Evolutionary conservation across 2,797 vertebrate species (phyloP).

Genomic region (Sebastes nivosus): DNA sequence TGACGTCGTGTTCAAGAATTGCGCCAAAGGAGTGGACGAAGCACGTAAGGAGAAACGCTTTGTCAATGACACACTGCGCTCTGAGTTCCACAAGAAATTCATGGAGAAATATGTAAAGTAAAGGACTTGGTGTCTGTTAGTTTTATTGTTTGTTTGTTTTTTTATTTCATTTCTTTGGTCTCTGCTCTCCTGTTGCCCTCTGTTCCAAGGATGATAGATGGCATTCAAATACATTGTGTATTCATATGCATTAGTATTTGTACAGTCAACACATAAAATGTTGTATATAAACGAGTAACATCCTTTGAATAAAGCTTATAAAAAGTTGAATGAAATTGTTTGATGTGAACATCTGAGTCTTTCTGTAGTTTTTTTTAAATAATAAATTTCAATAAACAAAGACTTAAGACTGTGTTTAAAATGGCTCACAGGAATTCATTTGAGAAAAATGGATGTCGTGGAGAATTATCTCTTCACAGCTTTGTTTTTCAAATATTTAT

Average conservation of each 20-base stretch:
- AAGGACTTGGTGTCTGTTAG: constrained; percentile 24
- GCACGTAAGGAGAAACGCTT: constrained; percentile 96
- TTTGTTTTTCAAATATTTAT: background rate
- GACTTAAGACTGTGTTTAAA: background rate
- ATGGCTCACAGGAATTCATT: background rate
- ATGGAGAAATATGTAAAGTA: constrained; percentile 99
- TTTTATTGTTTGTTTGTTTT: background rate
- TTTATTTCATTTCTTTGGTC: constrained; percentile 3
- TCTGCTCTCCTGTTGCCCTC: background rate
- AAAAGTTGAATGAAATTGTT: constrained; percentile 6
- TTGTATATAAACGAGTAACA: constrained; percentile 53
- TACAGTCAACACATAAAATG: constrained; percentile 18
- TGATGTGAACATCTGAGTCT: constrained; percentile 8
- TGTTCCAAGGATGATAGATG: background rate
- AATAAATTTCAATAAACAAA: constrained; percentile 54
- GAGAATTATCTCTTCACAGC: background rate
- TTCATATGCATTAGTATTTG: constrained; percentile 26
- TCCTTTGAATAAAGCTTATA: constrained; percentile 32
- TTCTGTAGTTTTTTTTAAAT: background rate
- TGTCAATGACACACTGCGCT: constrained; percentile 95
- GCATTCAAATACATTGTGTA: constrained; percentile 13
- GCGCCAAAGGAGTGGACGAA: constrained; percentile 96
- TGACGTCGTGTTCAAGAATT: constrained; percentile 97
- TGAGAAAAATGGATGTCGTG: background rate
- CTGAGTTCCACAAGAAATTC: constrained; percentile 99